These are phyloP conservation scores for Cnemophilus loriae DNA, from an alignment of 2,113 vertebrate species.

Conservation along the genomic window DNA sequence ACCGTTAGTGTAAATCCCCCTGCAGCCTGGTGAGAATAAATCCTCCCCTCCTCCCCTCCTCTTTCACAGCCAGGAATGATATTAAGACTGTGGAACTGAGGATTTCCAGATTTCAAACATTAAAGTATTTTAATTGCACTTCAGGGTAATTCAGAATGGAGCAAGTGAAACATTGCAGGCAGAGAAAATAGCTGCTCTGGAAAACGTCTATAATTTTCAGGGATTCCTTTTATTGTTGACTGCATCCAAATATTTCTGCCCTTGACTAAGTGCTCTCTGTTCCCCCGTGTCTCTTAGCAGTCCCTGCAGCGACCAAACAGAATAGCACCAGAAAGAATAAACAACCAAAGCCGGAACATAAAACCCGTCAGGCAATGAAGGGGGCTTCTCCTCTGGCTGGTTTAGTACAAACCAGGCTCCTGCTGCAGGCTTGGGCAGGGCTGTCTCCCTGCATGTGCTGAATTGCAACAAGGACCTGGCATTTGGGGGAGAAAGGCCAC, in stretches of 20 bases:
- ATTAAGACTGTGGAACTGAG: background rate
- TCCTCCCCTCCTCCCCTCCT: background rate
- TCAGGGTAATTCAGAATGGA: conserved; percentile 19
- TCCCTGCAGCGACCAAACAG: background rate
- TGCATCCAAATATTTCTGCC: background rate
- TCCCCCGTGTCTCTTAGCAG: background rate
- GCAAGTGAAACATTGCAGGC: background rate
- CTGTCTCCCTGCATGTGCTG: background rate
- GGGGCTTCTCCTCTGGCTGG: background rate
- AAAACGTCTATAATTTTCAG: conserved; percentile 24
- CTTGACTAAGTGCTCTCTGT: background rate
- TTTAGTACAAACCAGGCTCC: background rate
- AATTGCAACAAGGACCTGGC: background rate
- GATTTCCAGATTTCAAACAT: conserved; percentile 28
- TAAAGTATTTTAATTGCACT: conserved; percentile 38
- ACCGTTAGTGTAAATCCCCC: background rate
- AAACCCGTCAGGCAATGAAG: background rate
- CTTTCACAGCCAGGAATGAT: background rate
- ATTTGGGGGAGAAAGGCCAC: background rate
- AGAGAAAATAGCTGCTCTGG: conserved; percentile 10
- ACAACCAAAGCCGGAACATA: background rate
- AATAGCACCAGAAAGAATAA: background rate
- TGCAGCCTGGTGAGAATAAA: background rate
- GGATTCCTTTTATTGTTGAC: background rate
- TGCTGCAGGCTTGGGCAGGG: background rate